These are phyloP conservation scores for Cardiocondyla obscurior DNA, from an alignment of 1,140 invertebrate species.

Conservation along the genomic window DNA sequence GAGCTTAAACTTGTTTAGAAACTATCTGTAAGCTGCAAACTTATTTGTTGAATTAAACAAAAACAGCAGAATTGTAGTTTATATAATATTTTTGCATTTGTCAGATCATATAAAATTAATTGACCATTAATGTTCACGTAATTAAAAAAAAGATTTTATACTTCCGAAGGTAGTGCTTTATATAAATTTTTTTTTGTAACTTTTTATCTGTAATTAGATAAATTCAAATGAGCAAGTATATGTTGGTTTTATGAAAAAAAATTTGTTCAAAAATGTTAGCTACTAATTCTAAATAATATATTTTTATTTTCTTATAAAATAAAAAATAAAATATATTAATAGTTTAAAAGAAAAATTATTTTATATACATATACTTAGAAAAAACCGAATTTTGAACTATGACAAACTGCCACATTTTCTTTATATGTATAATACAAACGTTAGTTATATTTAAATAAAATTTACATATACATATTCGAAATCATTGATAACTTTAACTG, in stretches of 20 bases:
- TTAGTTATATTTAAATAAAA: constrained; percentile 49
- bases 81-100: constrained; percentile 29
- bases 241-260: background rate
- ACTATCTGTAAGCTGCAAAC: background rate
- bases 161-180: background rate
- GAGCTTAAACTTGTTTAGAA: background rate
- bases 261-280: background rate
- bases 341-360: constrained; percentile 31
- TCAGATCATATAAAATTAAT: background rate
- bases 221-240: background rate
- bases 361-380: constrained; percentile 4
- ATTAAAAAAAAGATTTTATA: constrained; percentile 2
- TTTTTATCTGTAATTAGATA: background rate
- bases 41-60: background rate
- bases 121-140: background rate
- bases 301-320: background rate
- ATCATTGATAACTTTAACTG: constrained; percentile 6
- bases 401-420: constrained; percentile 53
- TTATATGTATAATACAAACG: constrained; percentile 10
- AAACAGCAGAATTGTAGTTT: background rate
- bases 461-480: constrained; percentile 32
- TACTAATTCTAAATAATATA: background rate
- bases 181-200: background rate
- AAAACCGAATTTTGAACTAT: constrained; percentile 56
- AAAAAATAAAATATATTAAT: background rate